Conservation (phyloP, 1,140 invertebrate species). For the Drosophila saltans region DNA sequence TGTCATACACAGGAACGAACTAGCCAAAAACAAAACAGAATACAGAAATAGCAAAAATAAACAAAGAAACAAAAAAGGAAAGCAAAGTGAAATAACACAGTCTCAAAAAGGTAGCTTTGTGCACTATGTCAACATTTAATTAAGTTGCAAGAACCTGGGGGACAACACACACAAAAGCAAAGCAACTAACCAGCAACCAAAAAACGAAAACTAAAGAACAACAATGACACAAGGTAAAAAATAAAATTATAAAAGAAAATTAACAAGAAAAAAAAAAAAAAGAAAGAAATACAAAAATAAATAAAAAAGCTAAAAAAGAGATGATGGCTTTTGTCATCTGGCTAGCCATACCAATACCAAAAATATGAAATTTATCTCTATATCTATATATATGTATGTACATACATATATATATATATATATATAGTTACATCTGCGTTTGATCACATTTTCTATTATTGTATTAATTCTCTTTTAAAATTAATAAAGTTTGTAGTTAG, state of each 20-base stretch:
- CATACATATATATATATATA: too few species aligned
- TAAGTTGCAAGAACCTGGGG: constrained; percentile 48
- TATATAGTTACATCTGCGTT: too few species aligned
- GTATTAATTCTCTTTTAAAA: too few species aligned
- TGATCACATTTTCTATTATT: too few species aligned
- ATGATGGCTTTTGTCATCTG: background rate
- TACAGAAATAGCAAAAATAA: background rate
- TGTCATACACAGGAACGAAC: constrained; percentile 56
- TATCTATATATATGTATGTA: too few species aligned
- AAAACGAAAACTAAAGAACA: constrained; percentile 53
- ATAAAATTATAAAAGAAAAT: constrained; percentile 73
- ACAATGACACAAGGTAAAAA: constrained; percentile 52
- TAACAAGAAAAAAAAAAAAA: constrained; percentile 49
- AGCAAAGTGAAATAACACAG: background rate
- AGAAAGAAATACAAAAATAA: too few species aligned
- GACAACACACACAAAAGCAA: background rate
- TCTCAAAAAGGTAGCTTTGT: constrained; percentile 32
- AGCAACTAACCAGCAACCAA: constrained; percentile 21
- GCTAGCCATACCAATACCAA: too few species aligned
- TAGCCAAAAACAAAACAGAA: background rate
- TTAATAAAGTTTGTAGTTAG: too few species aligned
- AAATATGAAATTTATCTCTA: too few species aligned
- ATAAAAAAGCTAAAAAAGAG: background rate
- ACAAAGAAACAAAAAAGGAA: constrained; percentile 3
- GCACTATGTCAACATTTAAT: constrained; percentile 77